A percentile compares a stretch with the other conserved stretches of the same genome.
Evolutionary conservation across 2,888 invertebrate genomes (phyloP).

Genomic region (Drosophila hamatofila): DNA sequence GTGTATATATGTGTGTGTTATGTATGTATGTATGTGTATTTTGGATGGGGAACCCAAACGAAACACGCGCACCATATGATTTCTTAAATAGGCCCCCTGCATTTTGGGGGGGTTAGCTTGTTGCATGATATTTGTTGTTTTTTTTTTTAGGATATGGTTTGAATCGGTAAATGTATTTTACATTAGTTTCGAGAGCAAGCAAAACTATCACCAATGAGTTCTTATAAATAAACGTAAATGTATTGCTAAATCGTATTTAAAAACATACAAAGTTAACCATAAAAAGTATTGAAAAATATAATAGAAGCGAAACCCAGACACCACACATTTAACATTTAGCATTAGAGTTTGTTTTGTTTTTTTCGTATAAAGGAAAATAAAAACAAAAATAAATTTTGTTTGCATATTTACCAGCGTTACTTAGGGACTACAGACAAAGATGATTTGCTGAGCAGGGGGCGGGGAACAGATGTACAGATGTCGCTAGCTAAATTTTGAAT

Average conservation of each 20-base stretch:
- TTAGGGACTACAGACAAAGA: constrained; percentile 63
- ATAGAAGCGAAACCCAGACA: constrained; percentile 73
- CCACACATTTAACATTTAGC: constrained; percentile 63
- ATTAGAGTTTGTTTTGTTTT: constrained; percentile 4
- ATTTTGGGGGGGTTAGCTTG: constrained; percentile 26
- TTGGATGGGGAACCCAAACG: constrained; percentile 54
- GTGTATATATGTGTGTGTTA: constrained; percentile 21
- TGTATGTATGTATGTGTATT: constrained; percentile 17
- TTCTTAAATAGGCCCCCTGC: constrained; percentile 28
- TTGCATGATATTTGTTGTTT: constrained; percentile 36
- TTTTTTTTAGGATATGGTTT: constrained; percentile 37
- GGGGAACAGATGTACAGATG: constrained; percentile 22
- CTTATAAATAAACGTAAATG: constrained; percentile 55
- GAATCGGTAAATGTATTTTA: constrained; percentile 39
- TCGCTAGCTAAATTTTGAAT: not conserved
- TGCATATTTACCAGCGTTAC: constrained; percentile 78
- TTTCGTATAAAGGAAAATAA: constrained; percentile 18
- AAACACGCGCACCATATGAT: constrained; percentile 71
- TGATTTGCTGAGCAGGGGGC: constrained; percentile 30
- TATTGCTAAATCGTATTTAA: constrained; percentile 20
- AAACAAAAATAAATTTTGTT: constrained; percentile 44
- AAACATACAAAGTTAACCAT: constrained; percentile 11
- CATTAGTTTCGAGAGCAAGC: constrained; percentile 71
- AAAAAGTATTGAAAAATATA: constrained; percentile 9
- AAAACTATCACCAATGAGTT: constrained; percentile 73